Conservation (phyloP, 1,140 invertebrate genomes). For the Notospermus geniculatus region DNA sequence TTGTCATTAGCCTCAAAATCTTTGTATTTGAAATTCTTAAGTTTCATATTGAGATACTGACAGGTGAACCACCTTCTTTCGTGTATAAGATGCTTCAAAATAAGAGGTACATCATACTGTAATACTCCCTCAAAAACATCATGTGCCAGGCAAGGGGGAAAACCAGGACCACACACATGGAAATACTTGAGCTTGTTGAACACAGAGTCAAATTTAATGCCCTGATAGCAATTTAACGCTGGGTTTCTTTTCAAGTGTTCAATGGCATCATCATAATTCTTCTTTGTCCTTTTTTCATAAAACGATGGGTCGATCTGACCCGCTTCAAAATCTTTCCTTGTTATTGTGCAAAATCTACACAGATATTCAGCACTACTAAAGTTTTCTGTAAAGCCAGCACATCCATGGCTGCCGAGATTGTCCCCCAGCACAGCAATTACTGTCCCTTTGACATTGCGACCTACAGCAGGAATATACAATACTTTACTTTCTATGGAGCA, state of each 20-base stretch:
- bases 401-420: not conserved
- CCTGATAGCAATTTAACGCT: not conserved
- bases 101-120: not conserved
- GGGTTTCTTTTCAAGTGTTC: not conserved
- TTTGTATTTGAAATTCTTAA: not conserved
- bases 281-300: not conserved
- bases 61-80: not conserved
- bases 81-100: not conserved
- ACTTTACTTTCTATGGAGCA: too few species aligned
- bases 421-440: too few species aligned
- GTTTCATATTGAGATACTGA: not conserved
- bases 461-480: too few species aligned
- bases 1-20: constrained; percentile 4
- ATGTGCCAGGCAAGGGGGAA: not conserved
- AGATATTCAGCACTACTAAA: not conserved
- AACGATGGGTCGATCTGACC: not conserved
- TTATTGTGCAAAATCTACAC: not conserved
- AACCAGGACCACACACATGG: not conserved
- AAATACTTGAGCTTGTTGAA: constrained; percentile 2
- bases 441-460: too few species aligned
- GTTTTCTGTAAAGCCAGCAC: not conserved
- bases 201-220: not conserved
- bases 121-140: not conserved
- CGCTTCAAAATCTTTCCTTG: not conserved
- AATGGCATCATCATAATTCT: not conserved